These are phyloP conservation scores for Nesoenas mayeri DNA, from an alignment of 2,113 vertebrate species.

Conservation along the genomic window DNA sequence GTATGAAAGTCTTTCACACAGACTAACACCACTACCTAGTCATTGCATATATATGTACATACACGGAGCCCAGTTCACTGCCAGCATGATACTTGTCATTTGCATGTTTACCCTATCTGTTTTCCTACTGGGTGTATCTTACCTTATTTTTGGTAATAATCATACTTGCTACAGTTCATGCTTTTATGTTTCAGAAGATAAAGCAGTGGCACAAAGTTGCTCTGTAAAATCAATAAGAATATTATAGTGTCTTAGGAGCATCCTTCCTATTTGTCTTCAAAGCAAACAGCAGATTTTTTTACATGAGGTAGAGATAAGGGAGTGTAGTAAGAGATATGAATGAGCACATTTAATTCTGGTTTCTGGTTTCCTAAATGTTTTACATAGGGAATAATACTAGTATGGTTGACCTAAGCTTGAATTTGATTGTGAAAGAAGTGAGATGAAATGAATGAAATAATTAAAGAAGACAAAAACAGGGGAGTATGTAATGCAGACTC, in stretches of 20 bases:
- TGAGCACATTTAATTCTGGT: not conserved
- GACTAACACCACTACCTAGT: not conserved
- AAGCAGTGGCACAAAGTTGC: not conserved
- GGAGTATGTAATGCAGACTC: not conserved
- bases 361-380: not conserved
- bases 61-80: not conserved
- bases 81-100: not conserved
- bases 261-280: not conserved
- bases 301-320: not conserved
- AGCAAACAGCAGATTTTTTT: not conserved
- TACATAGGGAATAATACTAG: not conserved
- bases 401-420: not conserved
- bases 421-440: not conserved
- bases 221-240: not conserved
- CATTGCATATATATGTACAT: rapidly evolving
- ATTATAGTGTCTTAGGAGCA: not conserved
- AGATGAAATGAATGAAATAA: not conserved
- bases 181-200: not conserved
- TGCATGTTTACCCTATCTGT: not conserved
- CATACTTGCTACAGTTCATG: not conserved
- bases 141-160: not conserved
- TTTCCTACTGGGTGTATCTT: not conserved
- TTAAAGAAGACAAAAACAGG: not conserved
- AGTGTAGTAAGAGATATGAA: not conserved
- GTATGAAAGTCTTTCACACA: not conserved